These are phyloP conservation scores for Misgurnus anguillicaudatus DNA, from an alignment of 2,113 vertebrate genomes.

Conservation along the genomic window DNA sequence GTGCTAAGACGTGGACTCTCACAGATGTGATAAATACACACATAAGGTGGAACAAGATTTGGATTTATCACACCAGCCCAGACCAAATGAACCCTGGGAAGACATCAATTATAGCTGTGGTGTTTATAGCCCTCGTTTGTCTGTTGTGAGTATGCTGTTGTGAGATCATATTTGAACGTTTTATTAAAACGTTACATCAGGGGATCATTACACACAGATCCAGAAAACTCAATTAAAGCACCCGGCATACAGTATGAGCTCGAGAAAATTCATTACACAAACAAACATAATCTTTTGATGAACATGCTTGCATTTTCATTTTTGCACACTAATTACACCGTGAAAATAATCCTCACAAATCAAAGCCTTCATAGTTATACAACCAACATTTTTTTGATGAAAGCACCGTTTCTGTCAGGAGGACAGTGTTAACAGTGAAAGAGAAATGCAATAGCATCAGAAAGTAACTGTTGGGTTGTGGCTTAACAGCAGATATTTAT, in stretches of 20 bases:
- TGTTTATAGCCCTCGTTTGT: background rate
- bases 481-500: too few species aligned
- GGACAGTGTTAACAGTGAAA: too few species aligned
- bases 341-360: too few species aligned
- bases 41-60: background rate
- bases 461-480: too few species aligned
- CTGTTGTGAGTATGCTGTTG: background rate
- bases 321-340: too few species aligned
- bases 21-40: background rate
- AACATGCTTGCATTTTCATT: too few species aligned
- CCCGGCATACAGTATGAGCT: background rate
- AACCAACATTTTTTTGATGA: too few species aligned
- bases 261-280: background rate
- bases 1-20: background rate
- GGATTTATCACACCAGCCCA: background rate
- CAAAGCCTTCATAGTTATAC: too few species aligned
- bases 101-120: background rate
- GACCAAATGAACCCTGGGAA: background rate
- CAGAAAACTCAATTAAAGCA: background rate
- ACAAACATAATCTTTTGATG: background rate
- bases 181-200: conserved; percentile 24
- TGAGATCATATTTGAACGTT: background rate
- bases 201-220: background rate
- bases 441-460: too few species aligned
- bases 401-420: too few species aligned